These are phyloP conservation scores for Toxotes chatareus DNA, from an alignment of 2,113 vertebrate species.

Conservation along the genomic window DNA sequence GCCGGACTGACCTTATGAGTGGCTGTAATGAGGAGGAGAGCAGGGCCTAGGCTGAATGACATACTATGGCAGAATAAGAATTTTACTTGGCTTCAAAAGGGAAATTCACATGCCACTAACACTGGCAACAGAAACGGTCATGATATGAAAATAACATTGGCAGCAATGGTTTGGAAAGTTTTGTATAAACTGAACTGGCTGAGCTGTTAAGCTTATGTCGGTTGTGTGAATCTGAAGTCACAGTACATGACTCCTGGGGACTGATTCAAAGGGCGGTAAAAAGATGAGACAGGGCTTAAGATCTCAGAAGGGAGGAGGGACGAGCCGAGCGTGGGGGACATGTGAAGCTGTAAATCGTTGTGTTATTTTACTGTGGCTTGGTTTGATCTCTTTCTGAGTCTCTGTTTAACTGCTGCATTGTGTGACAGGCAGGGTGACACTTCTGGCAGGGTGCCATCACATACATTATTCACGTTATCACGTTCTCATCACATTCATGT, in stretches of 20 bases:
- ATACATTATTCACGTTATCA: too few relatives aligned
- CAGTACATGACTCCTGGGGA: background rate
- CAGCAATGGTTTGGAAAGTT: background rate
- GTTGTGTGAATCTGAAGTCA: background rate
- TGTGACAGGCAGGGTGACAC: too few relatives aligned
- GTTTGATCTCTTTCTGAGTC: too few relatives aligned
- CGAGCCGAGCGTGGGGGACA: too few relatives aligned
- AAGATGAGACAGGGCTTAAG: background rate
- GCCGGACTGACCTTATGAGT: slow-evolving; percentile 59
- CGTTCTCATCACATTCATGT: background rate
- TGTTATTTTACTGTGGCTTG: background rate
- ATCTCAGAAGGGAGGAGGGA: background rate
- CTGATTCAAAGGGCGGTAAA: background rate
- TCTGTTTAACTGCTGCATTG: too few relatives aligned
- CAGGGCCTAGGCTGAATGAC: background rate
- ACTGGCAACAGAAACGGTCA: background rate
- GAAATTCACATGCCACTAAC: background rate
- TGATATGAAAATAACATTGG: background rate
- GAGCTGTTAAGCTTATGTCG: background rate
- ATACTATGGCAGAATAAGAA: background rate
- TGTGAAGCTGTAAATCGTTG: background rate
- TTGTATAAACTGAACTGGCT: background rate
- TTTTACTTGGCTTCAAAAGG: background rate
- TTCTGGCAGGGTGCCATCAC: too few relatives aligned
- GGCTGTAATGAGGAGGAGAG: slow-evolving; percentile 59